Base-by-base conservation (phyloP, 1,140 invertebrate genomes). In the Scylla paramamosain region DNA sequence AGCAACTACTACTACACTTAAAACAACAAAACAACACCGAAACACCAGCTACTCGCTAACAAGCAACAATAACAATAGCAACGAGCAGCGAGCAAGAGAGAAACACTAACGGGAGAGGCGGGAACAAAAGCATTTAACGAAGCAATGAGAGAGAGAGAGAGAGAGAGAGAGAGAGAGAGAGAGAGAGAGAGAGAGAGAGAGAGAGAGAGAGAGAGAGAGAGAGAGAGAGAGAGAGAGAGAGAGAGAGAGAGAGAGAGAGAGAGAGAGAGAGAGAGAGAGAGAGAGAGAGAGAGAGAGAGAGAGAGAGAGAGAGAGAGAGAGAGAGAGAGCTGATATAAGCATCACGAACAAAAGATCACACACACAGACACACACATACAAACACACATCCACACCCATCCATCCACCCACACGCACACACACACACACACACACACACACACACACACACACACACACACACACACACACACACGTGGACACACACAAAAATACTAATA, bases 101-200 rank as follows among this genome's bases (percentile, higher is more conserved):
- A 20, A 12, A 59, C 52, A 8, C 52, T 59, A 59, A 59, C 10
- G 52, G 52, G 52, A 59, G 52, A 59, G 52, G 52, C 52, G 52
- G 52, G 12, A 59, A 59, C 52, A 59, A 59, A 59, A 59, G 52
- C 52, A 59, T 59, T 59, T 59, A 59, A 86, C 84, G 52, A 59
- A 59, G 52, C 52, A 59, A 59, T 59, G 45, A 25, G 6, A 91
- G 39, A 8, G 46, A 52, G 32, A 46, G 46, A 91, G 46, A 59
- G 46, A 52, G 46, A 52, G 20, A n/a, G 20, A n/a, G 20, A 20
- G 89, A 90, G 88, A 90, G 88, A 90, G 88, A 90, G 88, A 90
- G 32, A 90, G 88, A 91, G 89, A 52, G 48, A 52, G n/a, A 92
- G 46, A 52, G 31, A 52, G 90, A 32, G 46, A 77, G 90, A 52